A percentile compares a stretch with the other conserved stretches of the same genome.
Conservation (phyloP, 2,113 vertebrate species). For the Plecturocebus donacophilus region DNA sequence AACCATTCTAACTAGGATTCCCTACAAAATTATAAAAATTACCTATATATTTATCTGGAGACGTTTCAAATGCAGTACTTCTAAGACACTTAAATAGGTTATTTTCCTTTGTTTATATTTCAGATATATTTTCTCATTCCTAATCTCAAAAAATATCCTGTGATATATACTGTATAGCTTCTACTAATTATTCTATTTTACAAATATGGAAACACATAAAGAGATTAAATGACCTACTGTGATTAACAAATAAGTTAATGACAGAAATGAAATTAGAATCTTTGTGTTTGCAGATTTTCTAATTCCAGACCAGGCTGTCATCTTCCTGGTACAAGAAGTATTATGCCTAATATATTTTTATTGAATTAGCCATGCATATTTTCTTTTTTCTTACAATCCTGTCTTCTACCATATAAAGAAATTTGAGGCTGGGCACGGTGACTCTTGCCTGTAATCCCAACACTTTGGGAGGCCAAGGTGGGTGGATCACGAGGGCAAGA, state of each 20-base stretch:
- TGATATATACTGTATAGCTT: neutral
- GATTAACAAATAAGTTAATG: neutral
- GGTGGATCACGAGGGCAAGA: no score
- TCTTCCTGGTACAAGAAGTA: neutral
- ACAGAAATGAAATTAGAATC: neutral
- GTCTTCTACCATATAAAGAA: neutral
- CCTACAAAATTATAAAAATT: neutral
- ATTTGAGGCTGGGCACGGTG: no score
- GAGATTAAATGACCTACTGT: neutral
- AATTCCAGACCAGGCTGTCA: neutral
- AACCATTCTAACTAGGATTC: neutral
- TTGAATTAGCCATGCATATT: neutral
- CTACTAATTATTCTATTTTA: neutral
- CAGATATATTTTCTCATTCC: neutral
- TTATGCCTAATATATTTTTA: neutral
- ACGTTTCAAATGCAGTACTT: neutral
- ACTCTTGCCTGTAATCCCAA: no score
- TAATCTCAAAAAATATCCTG: neutral
- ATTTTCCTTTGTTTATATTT: neutral
- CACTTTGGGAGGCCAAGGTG: no score
- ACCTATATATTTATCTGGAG: neutral
- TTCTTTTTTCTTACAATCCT: neutral
- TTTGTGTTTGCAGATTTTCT: neutral
- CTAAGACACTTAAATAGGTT: neutral
- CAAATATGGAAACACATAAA: neutral